phyloP scores from a whole-genome alignment of 2,888 invertebrate species.

The Nesidiocoris tenuis region DNA sequence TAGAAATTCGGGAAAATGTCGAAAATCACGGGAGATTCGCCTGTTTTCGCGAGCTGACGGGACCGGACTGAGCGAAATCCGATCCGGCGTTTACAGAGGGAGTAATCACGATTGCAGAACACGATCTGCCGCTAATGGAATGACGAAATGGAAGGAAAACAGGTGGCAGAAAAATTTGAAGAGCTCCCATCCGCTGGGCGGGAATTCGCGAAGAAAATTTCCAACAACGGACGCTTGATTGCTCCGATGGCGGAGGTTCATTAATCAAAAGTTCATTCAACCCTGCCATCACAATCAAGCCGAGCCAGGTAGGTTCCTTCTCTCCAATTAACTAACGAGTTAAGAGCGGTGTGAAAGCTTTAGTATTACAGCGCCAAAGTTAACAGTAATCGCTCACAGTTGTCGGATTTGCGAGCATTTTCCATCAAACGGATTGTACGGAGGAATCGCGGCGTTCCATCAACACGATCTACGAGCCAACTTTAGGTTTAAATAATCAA shows the following conservation, averaged over 20 bases:
- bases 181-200: too few relatives aligned
- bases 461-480: not conserved
- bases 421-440: not conserved
- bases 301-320: not conserved
- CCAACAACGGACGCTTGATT: not conserved
- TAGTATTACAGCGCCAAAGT: not conserved
- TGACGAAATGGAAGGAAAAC: too few relatives aligned
- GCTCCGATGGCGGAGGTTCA: not conserved
- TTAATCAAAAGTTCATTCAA: constrained; percentile 14
- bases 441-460: not conserved
- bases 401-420: not conserved
- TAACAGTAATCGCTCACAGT: not conserved
- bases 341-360: not conserved
- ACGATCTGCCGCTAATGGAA: too few relatives aligned
- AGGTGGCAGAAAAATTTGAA: too few relatives aligned
- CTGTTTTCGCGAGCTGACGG: too few relatives aligned
- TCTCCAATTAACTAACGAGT: constrained; percentile 8
- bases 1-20: too few relatives aligned
- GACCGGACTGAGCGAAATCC: too few relatives aligned
- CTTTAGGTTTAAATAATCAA: not conserved
- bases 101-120: too few relatives aligned
- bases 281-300: not conserved
- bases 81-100: too few relatives aligned
- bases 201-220: not conserved
- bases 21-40: too few relatives aligned